phyloP scores from a whole-genome alignment of 2,113 vertebrate species.

The Helogale parvula region DNA sequence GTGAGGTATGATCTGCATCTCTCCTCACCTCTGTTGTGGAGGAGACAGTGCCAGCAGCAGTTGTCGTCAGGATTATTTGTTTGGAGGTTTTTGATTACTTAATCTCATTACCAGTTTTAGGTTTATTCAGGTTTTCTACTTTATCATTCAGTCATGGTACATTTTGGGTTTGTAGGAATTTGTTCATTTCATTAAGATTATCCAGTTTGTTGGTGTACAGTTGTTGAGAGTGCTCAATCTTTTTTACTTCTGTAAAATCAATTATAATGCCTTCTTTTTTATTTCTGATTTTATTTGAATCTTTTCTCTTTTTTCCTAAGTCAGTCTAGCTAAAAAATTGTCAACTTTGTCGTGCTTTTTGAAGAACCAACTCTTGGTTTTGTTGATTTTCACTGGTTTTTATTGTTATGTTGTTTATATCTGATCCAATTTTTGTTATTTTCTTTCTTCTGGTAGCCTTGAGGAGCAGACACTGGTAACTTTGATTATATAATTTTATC shows the following conservation, averaged over 20 bases:
- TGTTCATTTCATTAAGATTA: neutral
- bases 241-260: neutral
- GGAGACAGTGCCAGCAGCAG: slow-evolving; percentile 91
- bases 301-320: neutral
- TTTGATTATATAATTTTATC: neutral
- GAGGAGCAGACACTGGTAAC: neutral
- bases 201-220: neutral
- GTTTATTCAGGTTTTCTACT: neutral
- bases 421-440: neutral
- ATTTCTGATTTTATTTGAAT: neutral
- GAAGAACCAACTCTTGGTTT: neutral
- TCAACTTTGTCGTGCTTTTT: neutral
- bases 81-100: neutral
- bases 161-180: neutral
- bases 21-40: slow-evolving; percentile 93
- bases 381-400: neutral
- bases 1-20: slow-evolving; percentile 97
- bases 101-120: neutral
- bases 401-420: neutral
- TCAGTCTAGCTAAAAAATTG: neutral
- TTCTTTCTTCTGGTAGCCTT: neutral
- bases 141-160: neutral
- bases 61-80: slow-evolving; percentile 87
- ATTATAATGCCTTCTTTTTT: neutral
- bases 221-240: neutral